A percentile compares a stretch with the other conserved stretches of the same genome.
phyloP scores from a whole-genome alignment of 1,140 invertebrate genomes.

The Cepaea nemoralis region DNA sequence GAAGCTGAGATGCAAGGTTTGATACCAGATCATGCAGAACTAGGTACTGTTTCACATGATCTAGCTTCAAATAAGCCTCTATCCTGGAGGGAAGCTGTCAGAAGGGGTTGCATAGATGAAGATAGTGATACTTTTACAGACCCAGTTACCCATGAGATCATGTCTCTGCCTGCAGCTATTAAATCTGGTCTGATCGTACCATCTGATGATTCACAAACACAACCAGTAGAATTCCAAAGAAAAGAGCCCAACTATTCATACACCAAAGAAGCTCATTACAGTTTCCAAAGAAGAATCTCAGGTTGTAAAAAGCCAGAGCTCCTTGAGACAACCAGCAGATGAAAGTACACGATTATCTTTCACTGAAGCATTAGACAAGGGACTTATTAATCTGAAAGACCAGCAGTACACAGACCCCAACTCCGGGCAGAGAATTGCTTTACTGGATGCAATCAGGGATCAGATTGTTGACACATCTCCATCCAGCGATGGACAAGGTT shows the following conservation, averaged over 20 bases:
- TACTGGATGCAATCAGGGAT: constrained; percentile 86
- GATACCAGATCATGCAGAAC: constrained; percentile 54
- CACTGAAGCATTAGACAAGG: constrained; percentile 70
- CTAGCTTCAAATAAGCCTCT: constrained; percentile 4
- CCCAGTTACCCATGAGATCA: constrained; percentile 82
- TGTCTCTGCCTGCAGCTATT: constrained; percentile 87
- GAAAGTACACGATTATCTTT: constrained; percentile 56
- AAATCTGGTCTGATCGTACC: constrained; percentile 75
- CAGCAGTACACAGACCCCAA: constrained; percentile 83
- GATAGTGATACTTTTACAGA: constrained; percentile 81
- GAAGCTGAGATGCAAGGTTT: constrained; percentile 65
- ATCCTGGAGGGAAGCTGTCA: constrained; percentile 72
- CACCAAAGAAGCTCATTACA: not conserved
- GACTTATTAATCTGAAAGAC: constrained; percentile 83
- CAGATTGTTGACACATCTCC: constrained; percentile 81
- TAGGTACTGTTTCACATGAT: not conserved
- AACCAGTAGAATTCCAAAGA: constrained; percentile 14
- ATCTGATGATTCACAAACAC: constrained; percentile 77
- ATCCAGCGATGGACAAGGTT: constrained; percentile 37
- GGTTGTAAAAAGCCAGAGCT: constrained; percentile 34
- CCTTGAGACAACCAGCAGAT: constrained; percentile 39
- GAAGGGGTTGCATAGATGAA: constrained; percentile 81
- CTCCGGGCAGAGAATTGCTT: constrained; percentile 81
- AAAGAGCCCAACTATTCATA: not conserved
- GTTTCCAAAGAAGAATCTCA: constrained; percentile 31